Evolutionary conservation across 2,797 vertebrate genomes (phyloP).

Genomic region (Spinus olivaceus): DNA sequence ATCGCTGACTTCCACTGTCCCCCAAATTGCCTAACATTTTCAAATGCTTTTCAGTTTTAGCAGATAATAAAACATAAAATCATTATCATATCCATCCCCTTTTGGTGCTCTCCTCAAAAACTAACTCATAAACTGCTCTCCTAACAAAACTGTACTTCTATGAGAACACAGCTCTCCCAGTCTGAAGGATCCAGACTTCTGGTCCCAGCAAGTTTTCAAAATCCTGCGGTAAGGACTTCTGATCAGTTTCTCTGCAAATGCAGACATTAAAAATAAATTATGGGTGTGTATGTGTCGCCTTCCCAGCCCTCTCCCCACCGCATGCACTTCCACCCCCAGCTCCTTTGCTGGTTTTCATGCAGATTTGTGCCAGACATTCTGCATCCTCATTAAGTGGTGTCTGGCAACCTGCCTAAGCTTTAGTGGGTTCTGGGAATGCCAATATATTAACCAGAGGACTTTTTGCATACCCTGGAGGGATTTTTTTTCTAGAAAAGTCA

Average conservation of each 20-base stretch:
- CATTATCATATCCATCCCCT: neutral
- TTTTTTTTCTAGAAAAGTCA: slow-evolving; percentile 79
- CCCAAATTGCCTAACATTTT: slow-evolving; percentile 60
- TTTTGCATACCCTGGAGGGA: slow-evolving; percentile 67
- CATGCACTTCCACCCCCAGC: slow-evolving; percentile 36
- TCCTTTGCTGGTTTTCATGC: slow-evolving; percentile 58
- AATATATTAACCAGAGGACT: slow-evolving; percentile 79
- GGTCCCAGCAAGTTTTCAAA: neutral
- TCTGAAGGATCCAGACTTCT: neutral
- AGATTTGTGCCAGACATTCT: slow-evolving; percentile 74
- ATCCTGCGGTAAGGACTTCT: neutral
- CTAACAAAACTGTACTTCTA: neutral
- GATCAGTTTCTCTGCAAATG: slow-evolving; percentile 50
- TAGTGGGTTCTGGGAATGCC: slow-evolving; percentile 79
- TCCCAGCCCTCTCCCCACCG: neutral
- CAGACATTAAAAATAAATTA: slow-evolving; percentile 69
- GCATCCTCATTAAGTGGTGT: slow-evolving; percentile 77
- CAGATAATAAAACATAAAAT: slow-evolving; percentile 29
- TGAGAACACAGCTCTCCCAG: neutral
- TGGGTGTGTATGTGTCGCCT: slow-evolving; percentile 40
- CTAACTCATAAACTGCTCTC: neutral
- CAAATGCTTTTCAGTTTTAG: slow-evolving; percentile 52
- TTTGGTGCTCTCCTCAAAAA: neutral
- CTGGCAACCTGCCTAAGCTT: slow-evolving; percentile 75
- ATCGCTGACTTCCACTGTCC: slow-evolving; percentile 39